A percentile compares a stretch with the other conserved stretches of the same genome.
phyloP scores from a whole-genome alignment of 2,888 invertebrate genomes.

The Apoda limacodes region DNA sequence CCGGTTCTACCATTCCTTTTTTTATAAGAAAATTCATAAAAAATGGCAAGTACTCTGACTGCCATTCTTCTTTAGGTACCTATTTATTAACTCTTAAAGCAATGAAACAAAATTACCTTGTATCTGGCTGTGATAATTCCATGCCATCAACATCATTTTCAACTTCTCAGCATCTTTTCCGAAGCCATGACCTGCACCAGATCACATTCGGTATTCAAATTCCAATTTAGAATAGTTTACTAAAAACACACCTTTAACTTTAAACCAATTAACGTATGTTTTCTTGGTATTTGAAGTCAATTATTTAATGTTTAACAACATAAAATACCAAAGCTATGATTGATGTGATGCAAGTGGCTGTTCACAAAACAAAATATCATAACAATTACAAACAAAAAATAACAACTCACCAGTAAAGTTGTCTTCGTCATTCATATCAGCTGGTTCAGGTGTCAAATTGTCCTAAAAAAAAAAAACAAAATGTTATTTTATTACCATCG shows the following conservation, averaged over 20 bases:
- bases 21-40: too few relatives aligned
- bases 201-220: conserved; percentile 62
- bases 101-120: too few relatives aligned
- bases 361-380: conserved; percentile 8
- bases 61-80: too few relatives aligned
- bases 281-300: conserved; percentile 33
- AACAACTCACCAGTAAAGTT: conserved; percentile 79
- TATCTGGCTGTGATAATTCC: conserved; percentile 87
- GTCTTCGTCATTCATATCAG: conserved; percentile 78
- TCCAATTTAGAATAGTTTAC: conserved; percentile 24
- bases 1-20: too few relatives aligned
- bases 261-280: conserved; percentile 34
- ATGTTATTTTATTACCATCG: conserved; percentile 2
- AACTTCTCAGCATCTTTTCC: conserved; percentile 89
- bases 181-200: conserved; percentile 69
- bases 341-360: conserved; percentile 69
- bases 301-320: conserved; percentile 24
- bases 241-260: conserved; percentile 13
- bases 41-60: too few relatives aligned
- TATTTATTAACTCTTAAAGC: too few relatives aligned
- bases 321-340: conserved; percentile 41
- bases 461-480: conserved; percentile 72
- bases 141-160: conserved; percentile 89
- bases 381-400: too few relatives aligned
- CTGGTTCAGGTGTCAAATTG: conserved; percentile 76